These are phyloP conservation scores for Actenoides lindsayi DNA, from an alignment of 2,113 vertebrate genomes.

Conservation along the genomic window DNA sequence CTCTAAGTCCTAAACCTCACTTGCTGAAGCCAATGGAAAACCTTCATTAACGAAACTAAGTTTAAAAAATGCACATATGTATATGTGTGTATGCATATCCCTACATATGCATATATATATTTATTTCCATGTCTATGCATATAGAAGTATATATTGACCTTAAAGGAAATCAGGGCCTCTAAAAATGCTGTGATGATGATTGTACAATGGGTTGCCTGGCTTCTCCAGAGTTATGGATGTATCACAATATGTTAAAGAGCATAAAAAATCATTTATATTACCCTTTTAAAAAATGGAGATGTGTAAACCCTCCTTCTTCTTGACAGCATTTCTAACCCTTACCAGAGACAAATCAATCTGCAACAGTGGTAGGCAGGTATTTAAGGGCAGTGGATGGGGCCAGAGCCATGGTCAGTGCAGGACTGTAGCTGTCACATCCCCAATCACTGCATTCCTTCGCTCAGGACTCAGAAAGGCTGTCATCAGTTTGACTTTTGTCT, in stretches of 20 bases:
- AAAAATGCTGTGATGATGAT: neutral
- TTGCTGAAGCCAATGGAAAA: neutral
- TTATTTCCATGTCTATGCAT: neutral
- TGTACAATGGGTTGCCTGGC: neutral
- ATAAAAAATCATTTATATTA: neutral
- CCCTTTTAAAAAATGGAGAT: neutral
- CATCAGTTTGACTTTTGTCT: neutral
- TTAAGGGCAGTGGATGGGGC: constrained; percentile 23
- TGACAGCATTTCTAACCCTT: neutral
- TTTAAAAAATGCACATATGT: neutral
- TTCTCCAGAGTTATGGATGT: neutral
- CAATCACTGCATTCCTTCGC: neutral
- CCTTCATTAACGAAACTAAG: neutral
- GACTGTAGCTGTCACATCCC: neutral
- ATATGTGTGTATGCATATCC: neutral
- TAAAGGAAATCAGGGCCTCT: neutral
- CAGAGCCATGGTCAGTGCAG: constrained; percentile 17
- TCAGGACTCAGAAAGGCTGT: neutral
- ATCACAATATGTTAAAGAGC: neutral
- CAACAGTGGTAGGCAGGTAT: constrained; percentile 35
- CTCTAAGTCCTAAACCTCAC: neutral
- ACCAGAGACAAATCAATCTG: constrained; percentile 34
- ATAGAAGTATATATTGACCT: neutral
- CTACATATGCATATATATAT: neutral
- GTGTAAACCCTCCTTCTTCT: neutral